Evolutionary conservation across 2,797 vertebrate genomes (phyloP), one percentile per base, ranked within the genome.

Genomic region (Danio tinwini): DNA sequence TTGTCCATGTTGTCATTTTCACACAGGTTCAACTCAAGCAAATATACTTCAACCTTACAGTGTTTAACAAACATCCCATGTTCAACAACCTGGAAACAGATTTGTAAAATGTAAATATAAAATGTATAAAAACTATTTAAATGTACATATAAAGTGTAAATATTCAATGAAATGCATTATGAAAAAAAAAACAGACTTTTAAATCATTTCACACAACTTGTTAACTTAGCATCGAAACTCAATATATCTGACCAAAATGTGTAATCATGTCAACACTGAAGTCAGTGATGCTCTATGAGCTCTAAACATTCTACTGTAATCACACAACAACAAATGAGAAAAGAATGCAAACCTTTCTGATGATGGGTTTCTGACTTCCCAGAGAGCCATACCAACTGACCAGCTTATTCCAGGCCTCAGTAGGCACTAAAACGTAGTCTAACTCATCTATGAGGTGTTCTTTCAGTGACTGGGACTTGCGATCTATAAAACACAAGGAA

Each of bases 61-160:
- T 99, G 96, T 90, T 99, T 99, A 68, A 98, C 97, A 93, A 99
- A 99, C 87, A 99, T 94, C 80, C 98, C 98, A 16, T 98, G 96
- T 86, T 99, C 98, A 81, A 99, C 96, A 64, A 99, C 98, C 98
- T 99, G 82, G 0, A 69, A 29, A 85, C 82, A 11, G n/a, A n/a
- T n/a, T n/a, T n/a, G n/a, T n/a, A n/a, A n/a, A n/a, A n/a, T n/a
- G n/a, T n/a, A n/a, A n/a, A n/a, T n/a, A n/a, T n/a, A n/a, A n/a
- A n/a, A n/a, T n/a, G n/a, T n/a, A n/a, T n/a, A n/a, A n/a, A n/a
- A n/a, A n/a, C n/a, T n/a, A n/a, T n/a, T n/a, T n/a, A n/a, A n/a
- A n/a, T n/a, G n/a, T n/a, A n/a, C n/a, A n/a, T n/a, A n/a, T 21
- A 40, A 11, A 53, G 39, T 1, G 6, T 8, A 10, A 40, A 81